These are phyloP conservation scores for Capromys pilorides DNA, from an alignment of 2,797 vertebrate species.

Conservation along the genomic window DNA sequence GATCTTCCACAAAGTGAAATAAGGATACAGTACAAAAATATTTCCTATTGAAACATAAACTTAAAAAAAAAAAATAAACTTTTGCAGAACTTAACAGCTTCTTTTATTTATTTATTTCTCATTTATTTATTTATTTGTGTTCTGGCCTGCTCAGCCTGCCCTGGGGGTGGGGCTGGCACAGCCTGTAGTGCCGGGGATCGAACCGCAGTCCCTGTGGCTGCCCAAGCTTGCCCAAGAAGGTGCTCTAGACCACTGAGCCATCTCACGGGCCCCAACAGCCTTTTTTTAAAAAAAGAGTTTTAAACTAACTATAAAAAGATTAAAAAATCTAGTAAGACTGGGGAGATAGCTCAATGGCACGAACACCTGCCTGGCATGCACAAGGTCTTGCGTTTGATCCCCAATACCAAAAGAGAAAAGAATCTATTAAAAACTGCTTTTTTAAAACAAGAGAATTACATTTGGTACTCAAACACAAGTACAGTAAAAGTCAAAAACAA, in stretches of 20 bases:
- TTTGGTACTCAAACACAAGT: background rate
- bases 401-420: background rate
- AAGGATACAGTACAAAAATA: slow-evolving; percentile 17
- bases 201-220: no score
- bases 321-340: slow-evolving; percentile 28
- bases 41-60: background rate
- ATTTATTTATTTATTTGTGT: no score
- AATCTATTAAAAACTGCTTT: background rate
- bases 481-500: background rate
- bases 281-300: background rate
- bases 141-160: no score
- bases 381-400: background rate
- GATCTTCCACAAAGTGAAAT: slow-evolving; percentile 41
- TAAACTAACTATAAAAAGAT: background rate
- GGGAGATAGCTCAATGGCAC: no score
- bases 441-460: background rate
- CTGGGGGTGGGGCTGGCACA: no score
- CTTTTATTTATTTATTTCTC: no score
- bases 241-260: no score
- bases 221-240: no score
- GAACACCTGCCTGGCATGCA: no score
- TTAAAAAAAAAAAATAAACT: no score
- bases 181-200: no score
- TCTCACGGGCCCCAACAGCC: no score
- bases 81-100: slow-evolving; percentile 33